Base-by-base conservation (phyloP, 2,797 vertebrate species). In the Danio tinwini region DNA sequence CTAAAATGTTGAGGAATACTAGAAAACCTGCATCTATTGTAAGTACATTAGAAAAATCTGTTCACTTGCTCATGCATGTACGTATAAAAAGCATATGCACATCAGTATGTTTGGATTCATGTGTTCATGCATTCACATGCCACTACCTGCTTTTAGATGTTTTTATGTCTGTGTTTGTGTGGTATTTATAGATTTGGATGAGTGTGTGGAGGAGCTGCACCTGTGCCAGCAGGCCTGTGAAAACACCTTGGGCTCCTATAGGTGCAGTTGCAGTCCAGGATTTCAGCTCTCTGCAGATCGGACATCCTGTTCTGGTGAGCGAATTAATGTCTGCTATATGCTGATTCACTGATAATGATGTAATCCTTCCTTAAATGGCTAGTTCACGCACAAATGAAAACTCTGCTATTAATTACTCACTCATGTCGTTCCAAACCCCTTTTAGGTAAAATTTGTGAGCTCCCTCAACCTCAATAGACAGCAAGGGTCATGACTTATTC, bases 161-260 rank as follows among this genome's bases (percentile, higher is more conserved):
- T 62, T 74, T 50, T 16, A 19, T 82, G 45, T 65, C 45, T 53
- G n/a, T 74, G 47, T 59, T 14, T 76, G 55, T 76, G 55, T 78
- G 58, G 71, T 45, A 55, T 82, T 76, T 81, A 44, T 77, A 92
- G 90, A 92, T 87, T 37, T 92, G 55, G 86, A 92, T 47, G 89
- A 92, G 85, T 92, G 90, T 80, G 78, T 70, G 53, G 86, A 88
- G 71, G 78, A 80, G 37, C 61, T 62, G 63, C 88, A 86, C 42
- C 76, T 16, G 56, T 93, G 91, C 85, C 88, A 88, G 79, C 91
- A 93, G 59, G 87, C 69, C 72, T 93, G 91, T 83, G 81, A 90
- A 78, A 93, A 93, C 88, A 92, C 87, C 1, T 89, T 92, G 49
- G 90, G 91, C 65, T 91, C 90, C 17, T 92, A 86, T 81, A 87